phyloP scores from a whole-genome alignment of 2,888 invertebrate species.

The Drosophila birchii region DNA sequence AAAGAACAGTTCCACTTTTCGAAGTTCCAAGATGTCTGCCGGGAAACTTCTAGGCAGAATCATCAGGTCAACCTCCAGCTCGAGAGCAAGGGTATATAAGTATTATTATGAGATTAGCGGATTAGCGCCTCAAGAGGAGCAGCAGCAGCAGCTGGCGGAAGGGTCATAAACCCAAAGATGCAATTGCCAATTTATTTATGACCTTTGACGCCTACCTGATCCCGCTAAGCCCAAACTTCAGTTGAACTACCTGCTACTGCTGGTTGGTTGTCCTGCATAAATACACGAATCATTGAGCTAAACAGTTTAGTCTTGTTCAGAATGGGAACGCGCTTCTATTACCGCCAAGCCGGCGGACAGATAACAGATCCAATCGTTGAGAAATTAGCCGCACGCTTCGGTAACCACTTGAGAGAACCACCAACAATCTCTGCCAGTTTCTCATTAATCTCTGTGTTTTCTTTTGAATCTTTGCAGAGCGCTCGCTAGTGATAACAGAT shows the following conservation, averaged over 20 bases:
- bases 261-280: conserved; percentile 32
- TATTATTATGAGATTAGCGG: conserved; percentile 28
- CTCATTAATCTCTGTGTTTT: conserved; percentile 4
- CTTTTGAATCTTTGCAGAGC: conserved; percentile 65
- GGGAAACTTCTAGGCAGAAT: conserved; percentile 13
- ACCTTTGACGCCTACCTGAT: conserved; percentile 37
- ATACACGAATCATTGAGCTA: conserved; percentile 23
- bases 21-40: neutral
- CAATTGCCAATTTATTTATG: conserved; percentile 45
- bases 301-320: conserved; percentile 31
- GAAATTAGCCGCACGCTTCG: conserved; percentile 71
- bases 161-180: conserved; percentile 49
- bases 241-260: conserved; percentile 35
- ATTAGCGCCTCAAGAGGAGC: conserved; percentile 24
- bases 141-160: conserved; percentile 17
- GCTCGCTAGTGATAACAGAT: conserved; percentile 78
- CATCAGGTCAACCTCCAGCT: neutral
- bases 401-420: conserved; percentile 54
- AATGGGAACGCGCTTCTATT: conserved; percentile 82
- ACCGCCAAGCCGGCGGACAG: conserved; percentile 57
- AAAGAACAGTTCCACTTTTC: neutral
- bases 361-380: conserved; percentile 65
- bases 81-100: neutral
- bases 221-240: conserved; percentile 8
- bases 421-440: neutral